Percentiles rank a stretch among this genome's conserved stretches.
phyloP scores from a whole-genome alignment of 1,140 invertebrate genomes.

The honey bee (Apis mellifera) region Amel_HAv3.1 CM009942.2:9930501-9931000 shows the following conservation, averaged over 20 bases:
- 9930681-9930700: slow-evolving; percentile 2
- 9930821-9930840: slow-evolving; percentile 23
- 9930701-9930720: background rate
- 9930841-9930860: slow-evolving; percentile 48
- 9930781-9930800: slow-evolving; percentile 15
- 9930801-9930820: slow-evolving; percentile 4
- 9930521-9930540: background rate
- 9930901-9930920: slow-evolving; percentile 46
- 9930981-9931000: slow-evolving; percentile 15
- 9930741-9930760: background rate
- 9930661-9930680: background rate
- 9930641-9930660: background rate
- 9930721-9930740: background rate
- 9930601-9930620: background rate
- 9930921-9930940: slow-evolving; percentile 35
- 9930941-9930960: slow-evolving; percentile 50
- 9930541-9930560: background rate
- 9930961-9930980: slow-evolving; percentile 48
- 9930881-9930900: slow-evolving; percentile 39
- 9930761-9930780: slow-evolving; percentile 24
- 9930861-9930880: slow-evolving; percentile 48
- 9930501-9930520: background rate
- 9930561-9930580: background rate
- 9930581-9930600: background rate
- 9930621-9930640: background rate